Evolutionary conservation across 2,888 invertebrate genomes (phyloP).

Genomic region (Mimumesa dahlbomi): DNA sequence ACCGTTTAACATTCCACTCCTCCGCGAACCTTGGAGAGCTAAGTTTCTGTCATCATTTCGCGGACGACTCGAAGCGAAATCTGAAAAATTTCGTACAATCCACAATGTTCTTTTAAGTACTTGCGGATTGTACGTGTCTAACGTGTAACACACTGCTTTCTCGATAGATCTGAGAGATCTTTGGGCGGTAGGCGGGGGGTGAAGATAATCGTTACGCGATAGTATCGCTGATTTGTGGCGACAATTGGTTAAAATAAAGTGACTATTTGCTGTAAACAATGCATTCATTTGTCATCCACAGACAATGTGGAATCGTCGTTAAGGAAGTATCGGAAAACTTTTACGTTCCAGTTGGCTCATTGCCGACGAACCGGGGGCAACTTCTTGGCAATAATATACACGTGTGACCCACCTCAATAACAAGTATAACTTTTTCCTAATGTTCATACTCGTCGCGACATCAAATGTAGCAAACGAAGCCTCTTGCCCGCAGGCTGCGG

Average conservation of each 20-base stretch:
- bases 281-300: constrained; percentile 36
- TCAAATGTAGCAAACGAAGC: constrained; percentile 45
- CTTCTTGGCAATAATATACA: constrained; percentile 73
- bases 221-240: too few species aligned
- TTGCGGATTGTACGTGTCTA: too few species aligned
- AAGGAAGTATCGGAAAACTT: constrained; percentile 59
- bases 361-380: constrained; percentile 45
- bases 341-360: constrained; percentile 39
- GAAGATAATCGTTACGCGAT: not conserved
- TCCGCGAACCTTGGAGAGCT: not conserved
- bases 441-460: constrained; percentile 38
- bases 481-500: constrained; percentile 6
- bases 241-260: not conserved
- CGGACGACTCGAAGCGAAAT: not conserved
- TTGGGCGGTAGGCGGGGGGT: too few species aligned
- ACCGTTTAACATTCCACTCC: constrained; percentile 31
- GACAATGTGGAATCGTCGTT: constrained; percentile 40
- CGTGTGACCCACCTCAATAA: constrained; percentile 67
- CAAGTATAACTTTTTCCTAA: constrained; percentile 64
- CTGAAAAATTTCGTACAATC: too few species aligned
- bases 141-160: too few species aligned
- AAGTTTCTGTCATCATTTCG: constrained; percentile 21
- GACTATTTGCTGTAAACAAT: not conserved
- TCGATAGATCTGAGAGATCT: too few species aligned
- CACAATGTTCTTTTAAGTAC: not conserved